Evolutionary conservation across 2,888 invertebrate species (phyloP), one percentile per base, ranked within the genome.

Genomic region (Pseudeuparius sepicola): DNA sequence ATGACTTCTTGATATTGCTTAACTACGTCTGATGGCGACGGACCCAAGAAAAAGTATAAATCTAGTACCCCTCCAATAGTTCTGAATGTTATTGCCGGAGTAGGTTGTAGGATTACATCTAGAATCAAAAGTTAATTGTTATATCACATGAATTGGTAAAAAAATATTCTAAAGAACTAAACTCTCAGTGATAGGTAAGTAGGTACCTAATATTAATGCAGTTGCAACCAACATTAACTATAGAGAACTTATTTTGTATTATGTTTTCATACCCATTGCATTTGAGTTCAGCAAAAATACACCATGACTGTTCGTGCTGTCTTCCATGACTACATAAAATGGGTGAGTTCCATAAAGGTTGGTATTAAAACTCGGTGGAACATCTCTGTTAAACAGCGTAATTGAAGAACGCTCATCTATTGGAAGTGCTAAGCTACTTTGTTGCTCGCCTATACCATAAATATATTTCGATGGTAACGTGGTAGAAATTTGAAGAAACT

Each of bases 331-430:
- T 54, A 85, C 56, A 57, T 81, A 84, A 61, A 87, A 84, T 0
- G 87, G 86, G 55, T 88, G 87, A 6, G 75, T 71, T 12, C 87
- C 84, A 54, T 87, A 87, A 10, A 83, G 61, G 58, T 81, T 84
- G n/a, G n/a, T n/a, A n/a, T n/a, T n/a, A n/a, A n/a, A n/a, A n/a
- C n/a, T n/a, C n/a, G n/a, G n/a, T n/a, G n/a, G n/a, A n/a, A n/a
- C n/a, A n/a, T n/a, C n/a, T n/a, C n/a, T n/a, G n/a, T n/a, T n/a
- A n/a, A n/a, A n/a, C n/a, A n/a, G n/a, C n/a, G n/a, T n/a, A n/a
- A n/a, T n/a, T n/a, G n/a, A n/a, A n/a, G n/a, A n/a, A n/a, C n/a
- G n/a, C n/a, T n/a, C n/a, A n/a, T n/a, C n/a, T n/a, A n/a, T n/a
- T n/a, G n/a, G n/a, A n/a, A n/a, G n/a, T n/a, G n/a, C n/a, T 40